Conservation (phyloP, 2,113 vertebrate genomes). For the Dinomys branickii region DNA sequence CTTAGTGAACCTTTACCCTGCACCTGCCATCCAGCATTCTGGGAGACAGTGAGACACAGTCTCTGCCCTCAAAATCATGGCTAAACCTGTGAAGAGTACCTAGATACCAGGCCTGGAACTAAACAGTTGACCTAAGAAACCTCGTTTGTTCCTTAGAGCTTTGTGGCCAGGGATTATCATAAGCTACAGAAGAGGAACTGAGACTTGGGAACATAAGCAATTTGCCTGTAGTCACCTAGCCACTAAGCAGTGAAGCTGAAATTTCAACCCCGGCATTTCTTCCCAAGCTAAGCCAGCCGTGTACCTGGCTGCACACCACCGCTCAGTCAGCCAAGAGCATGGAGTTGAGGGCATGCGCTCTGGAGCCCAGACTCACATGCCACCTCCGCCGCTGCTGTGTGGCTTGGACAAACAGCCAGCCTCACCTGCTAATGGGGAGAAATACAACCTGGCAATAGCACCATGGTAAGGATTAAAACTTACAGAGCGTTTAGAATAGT, state of each 20-base stretch:
- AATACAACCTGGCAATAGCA: background rate
- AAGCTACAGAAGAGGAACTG: background rate
- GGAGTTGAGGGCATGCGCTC: background rate
- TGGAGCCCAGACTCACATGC: background rate
- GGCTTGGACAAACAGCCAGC: background rate
- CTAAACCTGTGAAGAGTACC: background rate
- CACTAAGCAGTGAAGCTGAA: background rate
- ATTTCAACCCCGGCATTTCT: background rate
- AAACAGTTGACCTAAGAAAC: background rate
- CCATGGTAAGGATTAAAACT: background rate
- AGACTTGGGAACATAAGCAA: background rate
- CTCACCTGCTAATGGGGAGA: background rate
- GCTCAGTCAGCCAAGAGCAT: background rate
- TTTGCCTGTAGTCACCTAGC: background rate
- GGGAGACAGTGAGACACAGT: background rate
- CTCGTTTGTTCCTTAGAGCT: background rate
- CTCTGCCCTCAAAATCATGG: background rate
- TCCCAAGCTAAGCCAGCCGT: background rate
- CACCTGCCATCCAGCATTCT: background rate
- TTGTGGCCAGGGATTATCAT: background rate
- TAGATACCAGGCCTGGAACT: background rate
- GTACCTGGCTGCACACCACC: background rate
- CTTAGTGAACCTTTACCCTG: background rate
- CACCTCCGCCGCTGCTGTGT: background rate
- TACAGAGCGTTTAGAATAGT: background rate